Percentiles rank a stretch among this genome's conserved stretches.
These are phyloP conservation scores for Cosmopolites sordidus DNA, from an alignment of 2,888 invertebrate species.

Conservation along the genomic window DNA sequence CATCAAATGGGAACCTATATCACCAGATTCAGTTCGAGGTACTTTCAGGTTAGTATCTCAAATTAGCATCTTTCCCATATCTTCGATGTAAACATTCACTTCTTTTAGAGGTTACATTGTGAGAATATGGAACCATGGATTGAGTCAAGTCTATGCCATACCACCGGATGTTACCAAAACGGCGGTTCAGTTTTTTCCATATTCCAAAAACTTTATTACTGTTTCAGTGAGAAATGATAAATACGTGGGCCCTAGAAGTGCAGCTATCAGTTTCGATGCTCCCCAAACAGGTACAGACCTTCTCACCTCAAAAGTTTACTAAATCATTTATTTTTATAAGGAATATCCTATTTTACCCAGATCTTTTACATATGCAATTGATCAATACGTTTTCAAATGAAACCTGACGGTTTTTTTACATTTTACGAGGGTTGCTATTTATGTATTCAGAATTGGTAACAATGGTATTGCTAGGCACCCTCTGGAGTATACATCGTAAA, in stretches of 20 bases:
- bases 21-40: conserved; percentile 35
- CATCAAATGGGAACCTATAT: conserved; percentile 38
- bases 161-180: conserved; percentile 37
- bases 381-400: no score
- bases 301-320: no score
- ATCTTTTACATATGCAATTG: no score
- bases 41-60: conserved; percentile 31
- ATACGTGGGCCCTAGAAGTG: conserved; percentile 41
- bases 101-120: conserved; percentile 36
- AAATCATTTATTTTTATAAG: no score
- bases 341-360: no score
- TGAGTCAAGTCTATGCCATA: conserved; percentile 40
- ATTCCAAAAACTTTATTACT: conserved; percentile 40
- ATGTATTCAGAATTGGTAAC: no score
- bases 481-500: no score
- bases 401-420: no score
- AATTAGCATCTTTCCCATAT: no score
- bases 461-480: no score
- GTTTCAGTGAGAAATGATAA: conserved; percentile 40
- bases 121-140: conserved; percentile 38
- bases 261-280: conserved; percentile 39
- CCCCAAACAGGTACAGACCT: conserved; percentile 42
- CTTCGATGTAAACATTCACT: no score
- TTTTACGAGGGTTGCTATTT: no score
- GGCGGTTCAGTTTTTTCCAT: conserved; percentile 39